A percentile compares a stretch with the other conserved stretches of the same genome.
Evolutionary conservation across 2,888 invertebrate species (phyloP).

Genomic region (Lasioglossum zephyrum): DNA sequence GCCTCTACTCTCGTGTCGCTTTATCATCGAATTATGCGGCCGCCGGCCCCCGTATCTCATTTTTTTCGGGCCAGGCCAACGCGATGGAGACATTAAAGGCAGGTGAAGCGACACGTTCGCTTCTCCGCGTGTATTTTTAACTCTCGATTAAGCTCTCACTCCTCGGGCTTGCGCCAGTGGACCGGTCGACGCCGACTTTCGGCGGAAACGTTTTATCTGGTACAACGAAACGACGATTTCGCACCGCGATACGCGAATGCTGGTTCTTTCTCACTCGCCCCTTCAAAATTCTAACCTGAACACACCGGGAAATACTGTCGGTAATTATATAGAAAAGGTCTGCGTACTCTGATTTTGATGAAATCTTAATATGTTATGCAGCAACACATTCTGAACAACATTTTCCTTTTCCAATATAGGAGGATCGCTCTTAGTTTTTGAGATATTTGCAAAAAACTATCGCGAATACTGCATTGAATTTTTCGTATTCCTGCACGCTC

Average conservation of each 20-base stretch:
- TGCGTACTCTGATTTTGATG: too few species aligned
- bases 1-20: slow-evolving; percentile 14
- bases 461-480: too few species aligned
- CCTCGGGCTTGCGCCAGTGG: not conserved
- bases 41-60: not conserved
- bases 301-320: not conserved
- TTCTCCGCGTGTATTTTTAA: not conserved
- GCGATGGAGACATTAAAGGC: slow-evolving; percentile 15
- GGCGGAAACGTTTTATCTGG: not conserved
- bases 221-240: not conserved
- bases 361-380: too few species aligned
- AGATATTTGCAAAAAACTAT: too few species aligned
- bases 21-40: slow-evolving; percentile 23
- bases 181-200: not conserved
- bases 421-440: too few species aligned
- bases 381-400: too few species aligned
- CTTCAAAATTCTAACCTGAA: not conserved
- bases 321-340: too few species aligned
- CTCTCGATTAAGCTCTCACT: not conserved
- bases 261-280: not conserved
- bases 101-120: slow-evolving; percentile 3
- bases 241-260: not conserved
- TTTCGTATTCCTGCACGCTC: too few species aligned
- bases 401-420: too few species aligned
- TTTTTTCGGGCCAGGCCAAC: not conserved